These are phyloP conservation scores for Anoura caudifer DNA, from an alignment of 2,113 vertebrate genomes.

Conservation along the genomic window DNA sequence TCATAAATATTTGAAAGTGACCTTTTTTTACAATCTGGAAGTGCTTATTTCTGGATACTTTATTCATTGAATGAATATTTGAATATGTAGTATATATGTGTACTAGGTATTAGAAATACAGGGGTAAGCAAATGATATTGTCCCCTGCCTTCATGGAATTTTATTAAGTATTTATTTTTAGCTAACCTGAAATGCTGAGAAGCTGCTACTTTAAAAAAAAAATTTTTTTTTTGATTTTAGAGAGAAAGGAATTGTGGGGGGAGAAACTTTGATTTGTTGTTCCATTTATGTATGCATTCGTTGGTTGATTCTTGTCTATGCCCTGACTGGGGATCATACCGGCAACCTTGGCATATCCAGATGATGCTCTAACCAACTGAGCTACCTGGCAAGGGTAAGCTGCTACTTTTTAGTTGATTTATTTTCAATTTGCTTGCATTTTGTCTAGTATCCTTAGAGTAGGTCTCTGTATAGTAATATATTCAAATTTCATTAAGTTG, in stretches of 20 bases:
- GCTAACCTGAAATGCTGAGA: background rate
- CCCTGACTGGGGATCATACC: too few species aligned
- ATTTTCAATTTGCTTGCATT: background rate
- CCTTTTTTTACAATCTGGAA: background rate
- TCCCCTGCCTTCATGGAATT: background rate
- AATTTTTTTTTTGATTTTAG: too few species aligned
- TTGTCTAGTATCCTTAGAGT: background rate
- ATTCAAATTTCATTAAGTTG: constrained; percentile 5
- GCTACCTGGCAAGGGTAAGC: background rate
- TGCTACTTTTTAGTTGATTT: constrained; percentile 5
- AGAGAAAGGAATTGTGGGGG: too few species aligned
- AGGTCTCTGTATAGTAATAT: background rate
- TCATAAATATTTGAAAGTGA: constrained; percentile 1
- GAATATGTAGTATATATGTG: background rate
- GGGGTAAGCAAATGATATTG: background rate
- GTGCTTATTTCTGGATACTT: constrained; percentile 11
- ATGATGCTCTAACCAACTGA: too few species aligned
- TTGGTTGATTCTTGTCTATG: too few species aligned
- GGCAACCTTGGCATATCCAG: too few species aligned
- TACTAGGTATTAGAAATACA: background rate
- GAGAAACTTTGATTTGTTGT: too few species aligned
- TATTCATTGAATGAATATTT: background rate
- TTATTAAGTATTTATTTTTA: background rate
- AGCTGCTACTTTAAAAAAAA: background rate
- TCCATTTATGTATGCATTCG: too few species aligned